A percentile compares a stretch with the other conserved stretches of the same genome.
Conservation (phyloP, 2,113 vertebrate genomes). For the Laticauda laticaudata region DNA sequence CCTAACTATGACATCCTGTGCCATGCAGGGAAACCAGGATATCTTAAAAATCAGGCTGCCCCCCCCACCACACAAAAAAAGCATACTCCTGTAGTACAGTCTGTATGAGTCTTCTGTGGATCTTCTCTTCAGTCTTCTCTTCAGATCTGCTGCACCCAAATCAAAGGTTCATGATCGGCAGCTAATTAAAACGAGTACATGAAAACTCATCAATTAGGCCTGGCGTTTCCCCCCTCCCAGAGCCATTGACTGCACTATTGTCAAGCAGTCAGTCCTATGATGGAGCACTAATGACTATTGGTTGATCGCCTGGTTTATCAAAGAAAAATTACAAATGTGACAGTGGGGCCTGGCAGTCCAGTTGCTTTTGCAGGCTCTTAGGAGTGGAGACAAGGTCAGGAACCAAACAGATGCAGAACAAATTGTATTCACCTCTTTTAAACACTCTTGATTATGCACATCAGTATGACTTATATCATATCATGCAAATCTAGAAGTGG, state of each 20-base stretch:
- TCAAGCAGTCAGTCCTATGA: neutral
- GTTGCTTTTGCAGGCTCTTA: neutral
- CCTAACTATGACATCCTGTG: neutral
- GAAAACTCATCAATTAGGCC: neutral
- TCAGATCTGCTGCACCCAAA: neutral
- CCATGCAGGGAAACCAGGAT: neutral
- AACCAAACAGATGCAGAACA: neutral
- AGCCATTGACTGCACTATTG: neutral
- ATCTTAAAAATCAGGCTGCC: neutral
- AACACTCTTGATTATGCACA: neutral
- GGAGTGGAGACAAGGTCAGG: neutral
- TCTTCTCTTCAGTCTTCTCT: neutral
- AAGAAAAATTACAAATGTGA: neutral
- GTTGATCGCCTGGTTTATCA: neutral
- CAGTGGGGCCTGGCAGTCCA: neutral
- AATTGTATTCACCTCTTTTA: neutral
- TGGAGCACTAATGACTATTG: neutral
- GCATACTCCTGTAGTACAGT: neutral
- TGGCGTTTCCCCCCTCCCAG: neutral
- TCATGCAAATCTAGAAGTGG: neutral
- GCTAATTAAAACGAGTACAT: neutral
- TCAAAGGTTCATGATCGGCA: neutral
- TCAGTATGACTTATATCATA: neutral
- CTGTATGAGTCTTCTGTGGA: neutral
- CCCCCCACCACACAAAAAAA: neutral